Evolutionary conservation across 2,113 vertebrate genomes (phyloP).

Genomic region (Aldabrachelys gigantea): DNA sequence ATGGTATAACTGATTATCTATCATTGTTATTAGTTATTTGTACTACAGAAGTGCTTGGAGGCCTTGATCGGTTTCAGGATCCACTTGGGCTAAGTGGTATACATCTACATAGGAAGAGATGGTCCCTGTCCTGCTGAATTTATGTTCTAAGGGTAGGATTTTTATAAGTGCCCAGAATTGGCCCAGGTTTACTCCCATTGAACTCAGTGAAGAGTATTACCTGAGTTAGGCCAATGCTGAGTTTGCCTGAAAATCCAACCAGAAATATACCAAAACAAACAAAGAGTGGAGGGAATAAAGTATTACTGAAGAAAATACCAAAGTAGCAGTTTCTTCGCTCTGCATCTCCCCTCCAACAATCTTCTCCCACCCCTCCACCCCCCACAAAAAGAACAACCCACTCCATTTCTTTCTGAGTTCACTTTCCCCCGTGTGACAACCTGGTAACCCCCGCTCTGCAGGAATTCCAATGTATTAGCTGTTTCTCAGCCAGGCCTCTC

Average conservation of each 20-base stretch:
- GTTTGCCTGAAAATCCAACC: constrained; percentile 19
- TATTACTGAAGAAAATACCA: neutral
- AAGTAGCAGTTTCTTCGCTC: neutral
- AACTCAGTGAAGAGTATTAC: neutral
- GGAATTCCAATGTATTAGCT: neutral
- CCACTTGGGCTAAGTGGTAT: neutral
- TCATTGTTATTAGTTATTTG: neutral
- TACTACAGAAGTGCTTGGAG: neutral
- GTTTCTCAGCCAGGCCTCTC: neutral
- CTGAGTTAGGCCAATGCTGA: constrained; percentile 15
- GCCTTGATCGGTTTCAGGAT: neutral
- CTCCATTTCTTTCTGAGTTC: neutral
- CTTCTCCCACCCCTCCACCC: neutral
- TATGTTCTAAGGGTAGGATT: neutral
- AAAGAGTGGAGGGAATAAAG: neutral
- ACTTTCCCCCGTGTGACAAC: neutral
- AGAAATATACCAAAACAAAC: neutral
- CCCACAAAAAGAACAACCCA: neutral
- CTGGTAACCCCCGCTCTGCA: neutral
- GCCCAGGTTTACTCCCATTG: neutral
- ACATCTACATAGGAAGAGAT: fast-evolving
- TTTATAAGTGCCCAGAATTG: neutral
- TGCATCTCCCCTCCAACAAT: neutral
- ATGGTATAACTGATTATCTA: neutral
- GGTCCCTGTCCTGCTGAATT: neutral